Conservation (phyloP, 2,113 vertebrate species). For the Calypte anna region DNA sequence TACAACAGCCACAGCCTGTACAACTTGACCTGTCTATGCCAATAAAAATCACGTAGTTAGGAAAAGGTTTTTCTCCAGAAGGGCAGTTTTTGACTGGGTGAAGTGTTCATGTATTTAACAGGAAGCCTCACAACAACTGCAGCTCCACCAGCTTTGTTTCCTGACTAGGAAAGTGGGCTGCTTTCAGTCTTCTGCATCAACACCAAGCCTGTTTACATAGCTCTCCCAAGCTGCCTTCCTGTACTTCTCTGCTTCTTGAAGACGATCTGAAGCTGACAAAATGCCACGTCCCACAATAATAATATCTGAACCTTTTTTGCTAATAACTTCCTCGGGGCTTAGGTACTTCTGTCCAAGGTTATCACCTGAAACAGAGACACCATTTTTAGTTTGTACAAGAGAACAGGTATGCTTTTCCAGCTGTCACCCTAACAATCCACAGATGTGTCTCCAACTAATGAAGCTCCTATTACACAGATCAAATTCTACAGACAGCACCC, state of each 20-base stretch:
- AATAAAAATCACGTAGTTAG: neutral
- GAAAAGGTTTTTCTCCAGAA: neutral
- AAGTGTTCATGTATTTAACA: neutral
- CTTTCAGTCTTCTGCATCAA: neutral
- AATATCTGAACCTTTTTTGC: slow-evolving; percentile 86
- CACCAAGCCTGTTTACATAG: slow-evolving; percentile 79
- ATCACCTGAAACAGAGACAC: slow-evolving; percentile 80
- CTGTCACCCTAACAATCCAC: neutral
- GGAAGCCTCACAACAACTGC: neutral
- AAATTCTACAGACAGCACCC: neutral
- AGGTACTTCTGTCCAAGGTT: slow-evolving; percentile 90
- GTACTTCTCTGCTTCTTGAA: slow-evolving; percentile 85
- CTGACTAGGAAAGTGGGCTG: neutral
- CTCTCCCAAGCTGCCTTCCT: slow-evolving; percentile 89
- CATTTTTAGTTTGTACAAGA: neutral
- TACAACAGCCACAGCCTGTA: neutral
- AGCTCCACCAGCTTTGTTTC: neutral
- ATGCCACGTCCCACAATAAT: slow-evolving; percentile 96
- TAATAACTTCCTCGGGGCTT: slow-evolving; percentile 87
- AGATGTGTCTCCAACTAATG: neutral
- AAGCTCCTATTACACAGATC: neutral
- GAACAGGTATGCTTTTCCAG: neutral
- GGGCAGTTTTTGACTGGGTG: neutral
- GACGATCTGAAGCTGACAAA: slow-evolving; percentile 76
- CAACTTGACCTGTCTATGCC: neutral